Conservation (phyloP, 2,888 invertebrate species). For the Yponomeuta sedellus region DNA sequence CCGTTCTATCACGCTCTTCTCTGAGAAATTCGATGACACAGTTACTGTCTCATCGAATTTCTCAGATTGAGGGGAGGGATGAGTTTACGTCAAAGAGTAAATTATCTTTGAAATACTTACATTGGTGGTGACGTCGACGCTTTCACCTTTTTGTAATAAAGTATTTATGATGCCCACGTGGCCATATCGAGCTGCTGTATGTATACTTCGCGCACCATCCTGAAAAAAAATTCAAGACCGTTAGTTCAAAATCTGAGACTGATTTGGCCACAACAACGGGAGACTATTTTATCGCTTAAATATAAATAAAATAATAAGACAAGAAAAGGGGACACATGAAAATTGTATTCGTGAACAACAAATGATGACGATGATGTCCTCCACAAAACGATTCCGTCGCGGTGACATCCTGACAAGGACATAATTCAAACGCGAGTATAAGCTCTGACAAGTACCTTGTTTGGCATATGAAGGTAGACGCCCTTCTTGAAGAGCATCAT, state of each 20-base stretch:
- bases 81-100: no score
- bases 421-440: neutral
- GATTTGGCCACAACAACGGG: no score
- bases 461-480: constrained; percentile 99
- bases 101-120: constrained; percentile 71
- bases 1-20: no score
- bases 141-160: constrained; percentile 95
- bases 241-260: no score
- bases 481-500: constrained; percentile 99
- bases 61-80: no score
- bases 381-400: neutral
- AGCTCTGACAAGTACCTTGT: constrained; percentile 79
- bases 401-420: neutral
- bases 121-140: constrained; percentile 96
- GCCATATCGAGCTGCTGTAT: constrained; percentile 97
- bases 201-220: constrained; percentile 97
- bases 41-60: no score
- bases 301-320: no score
- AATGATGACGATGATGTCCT: no score
- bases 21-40: no score
- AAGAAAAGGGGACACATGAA: no score
- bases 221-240: constrained; percentile 41
- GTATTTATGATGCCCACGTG: constrained; percentile 98
- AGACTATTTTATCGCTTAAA: no score
- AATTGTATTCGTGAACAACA: no score